Conservation (phyloP, 2,113 vertebrate genomes). For the Siniperca chuatsi region DNA sequence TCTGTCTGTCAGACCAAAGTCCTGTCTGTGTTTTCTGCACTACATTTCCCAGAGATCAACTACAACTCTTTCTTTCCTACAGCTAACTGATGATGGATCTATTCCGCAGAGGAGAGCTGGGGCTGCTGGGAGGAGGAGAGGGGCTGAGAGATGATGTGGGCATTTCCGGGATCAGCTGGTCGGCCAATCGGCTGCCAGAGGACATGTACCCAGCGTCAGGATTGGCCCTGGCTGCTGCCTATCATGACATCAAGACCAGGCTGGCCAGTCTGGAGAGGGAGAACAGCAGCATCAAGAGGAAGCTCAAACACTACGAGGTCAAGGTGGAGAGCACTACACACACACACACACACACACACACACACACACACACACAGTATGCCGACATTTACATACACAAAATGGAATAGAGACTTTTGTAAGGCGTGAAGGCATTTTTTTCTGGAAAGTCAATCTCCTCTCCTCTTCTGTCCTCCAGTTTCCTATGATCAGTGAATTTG, state of each 20-base stretch:
- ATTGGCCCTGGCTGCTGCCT: conserved; percentile 92
- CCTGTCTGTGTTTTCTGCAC: conserved; percentile 1
- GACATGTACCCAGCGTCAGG: conserved; percentile 92
- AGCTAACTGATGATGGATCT: conserved; percentile 88
- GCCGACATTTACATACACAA: background rate
- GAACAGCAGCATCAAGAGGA: conserved; percentile 90
- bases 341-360: conserved; percentile 1
- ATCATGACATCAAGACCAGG: conserved; percentile 92
- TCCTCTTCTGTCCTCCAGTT: conserved; percentile 77
- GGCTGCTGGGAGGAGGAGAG: conserved; percentile 88
- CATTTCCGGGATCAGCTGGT: conserved; percentile 81
- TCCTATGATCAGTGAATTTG: conserved; percentile 87
- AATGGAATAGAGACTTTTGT: background rate
- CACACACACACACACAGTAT: background rate
- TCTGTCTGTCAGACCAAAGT: background rate
- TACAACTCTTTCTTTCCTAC: background rate
- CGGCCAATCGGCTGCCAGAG: conserved; percentile 84
- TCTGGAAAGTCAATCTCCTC: background rate
- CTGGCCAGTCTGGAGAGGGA: conserved; percentile 90
- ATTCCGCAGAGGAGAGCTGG: conserved; percentile 91
- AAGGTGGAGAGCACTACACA: conserved; percentile 77
- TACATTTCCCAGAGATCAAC: background rate
- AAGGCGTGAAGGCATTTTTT: background rate
- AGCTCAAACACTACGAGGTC: conserved; percentile 91
- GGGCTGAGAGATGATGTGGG: conserved; percentile 88